Conservation (phyloP, 2,113 vertebrate species). For the Muntiacus muntjak region DNA sequence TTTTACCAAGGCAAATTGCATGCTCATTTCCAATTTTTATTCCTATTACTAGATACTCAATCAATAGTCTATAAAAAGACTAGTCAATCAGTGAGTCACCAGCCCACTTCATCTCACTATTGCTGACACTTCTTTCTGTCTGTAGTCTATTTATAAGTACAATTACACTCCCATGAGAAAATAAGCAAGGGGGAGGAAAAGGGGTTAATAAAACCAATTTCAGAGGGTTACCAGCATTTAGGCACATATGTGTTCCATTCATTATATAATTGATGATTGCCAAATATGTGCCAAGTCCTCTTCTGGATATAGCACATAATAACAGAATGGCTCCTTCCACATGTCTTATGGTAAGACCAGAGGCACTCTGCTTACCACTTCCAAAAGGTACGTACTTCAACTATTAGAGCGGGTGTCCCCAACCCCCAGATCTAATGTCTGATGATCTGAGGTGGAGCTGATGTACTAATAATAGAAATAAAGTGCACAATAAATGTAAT, state of each 20-base stretch:
- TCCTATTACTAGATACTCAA: background rate
- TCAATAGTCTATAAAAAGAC: slow-evolving; percentile 8
- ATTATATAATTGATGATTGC: slow-evolving; percentile 3
- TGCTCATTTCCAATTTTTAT: background rate
- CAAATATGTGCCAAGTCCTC: background rate
- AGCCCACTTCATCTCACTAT: background rate
- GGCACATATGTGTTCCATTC: background rate
- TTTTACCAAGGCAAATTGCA: background rate
- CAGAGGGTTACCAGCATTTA: background rate
- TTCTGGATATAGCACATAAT: background rate
- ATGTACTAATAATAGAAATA: background rate
- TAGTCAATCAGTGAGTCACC: background rate
- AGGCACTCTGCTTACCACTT: background rate
- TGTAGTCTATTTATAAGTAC: background rate
- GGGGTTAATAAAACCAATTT: background rate
- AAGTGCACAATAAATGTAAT: background rate
- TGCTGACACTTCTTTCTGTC: background rate
- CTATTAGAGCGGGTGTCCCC: background rate
- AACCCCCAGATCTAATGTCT: background rate
- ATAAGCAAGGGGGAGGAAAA: background rate
- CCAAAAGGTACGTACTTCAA: background rate
- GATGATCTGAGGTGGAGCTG: background rate
- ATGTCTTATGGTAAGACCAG: background rate
- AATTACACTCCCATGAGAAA: slow-evolving; percentile 25
- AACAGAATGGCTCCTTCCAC: background rate